These are phyloP conservation scores for Caiman crocodilus DNA, from an alignment of 2,797 vertebrate genomes.

Conservation along the genomic window DNA sequence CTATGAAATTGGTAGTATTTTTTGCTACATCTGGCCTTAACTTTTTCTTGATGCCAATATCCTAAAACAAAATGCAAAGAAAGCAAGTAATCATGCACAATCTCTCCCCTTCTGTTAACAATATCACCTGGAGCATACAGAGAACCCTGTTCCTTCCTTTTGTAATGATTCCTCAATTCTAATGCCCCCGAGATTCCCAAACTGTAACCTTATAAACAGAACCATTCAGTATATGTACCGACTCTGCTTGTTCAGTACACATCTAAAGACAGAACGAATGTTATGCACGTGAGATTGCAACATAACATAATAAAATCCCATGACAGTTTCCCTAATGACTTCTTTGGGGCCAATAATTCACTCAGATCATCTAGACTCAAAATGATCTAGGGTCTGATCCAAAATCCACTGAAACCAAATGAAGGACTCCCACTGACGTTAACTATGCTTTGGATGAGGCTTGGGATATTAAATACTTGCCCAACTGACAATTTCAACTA, in stretches of 20 bases:
- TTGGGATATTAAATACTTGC: background rate
- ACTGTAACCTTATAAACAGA: background rate
- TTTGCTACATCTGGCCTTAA: background rate
- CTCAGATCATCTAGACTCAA: background rate
- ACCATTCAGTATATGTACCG: background rate
- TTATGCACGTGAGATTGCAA: background rate
- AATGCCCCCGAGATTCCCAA: background rate
- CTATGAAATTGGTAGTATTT: background rate
- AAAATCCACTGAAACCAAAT: background rate
- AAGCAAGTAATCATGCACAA: accelerated
- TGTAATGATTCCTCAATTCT: background rate
- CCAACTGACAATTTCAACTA: background rate
- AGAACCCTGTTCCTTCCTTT: background rate
- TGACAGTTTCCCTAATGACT: background rate
- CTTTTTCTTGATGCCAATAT: background rate
- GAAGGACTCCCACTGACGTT: background rate
- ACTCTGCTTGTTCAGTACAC: background rate
- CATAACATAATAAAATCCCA: background rate
- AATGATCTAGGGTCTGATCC: background rate
- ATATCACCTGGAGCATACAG: background rate
- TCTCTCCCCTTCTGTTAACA: background rate
- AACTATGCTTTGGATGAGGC: background rate
- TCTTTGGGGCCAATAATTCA: background rate
- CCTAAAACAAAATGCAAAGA: background rate
- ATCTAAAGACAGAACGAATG: background rate